Evolutionary conservation across 2,113 vertebrate genomes (phyloP).

Genomic region (Gambusia affinis): DNA sequence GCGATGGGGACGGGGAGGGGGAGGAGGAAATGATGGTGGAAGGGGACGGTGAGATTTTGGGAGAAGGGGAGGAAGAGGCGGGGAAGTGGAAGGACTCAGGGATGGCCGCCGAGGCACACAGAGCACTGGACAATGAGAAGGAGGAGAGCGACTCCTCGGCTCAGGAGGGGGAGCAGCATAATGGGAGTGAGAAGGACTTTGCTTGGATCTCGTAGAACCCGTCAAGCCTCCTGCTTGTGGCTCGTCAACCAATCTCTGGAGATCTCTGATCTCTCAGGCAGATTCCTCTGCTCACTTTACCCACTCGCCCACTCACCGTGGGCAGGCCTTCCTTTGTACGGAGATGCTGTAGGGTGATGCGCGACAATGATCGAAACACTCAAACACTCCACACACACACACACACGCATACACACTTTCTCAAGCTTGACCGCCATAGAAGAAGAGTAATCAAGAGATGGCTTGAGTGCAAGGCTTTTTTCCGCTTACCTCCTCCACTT

Average conservation of each 20-base stretch:
- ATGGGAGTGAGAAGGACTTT: constrained; percentile 91
- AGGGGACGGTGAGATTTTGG: constrained; percentile 85
- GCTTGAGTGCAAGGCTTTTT: constrained; percentile 61
- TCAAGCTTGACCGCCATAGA: constrained; percentile 61
- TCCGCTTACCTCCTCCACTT: constrained; percentile 76
- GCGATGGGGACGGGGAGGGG: constrained; percentile 76
- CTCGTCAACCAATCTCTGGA: constrained; percentile 48
- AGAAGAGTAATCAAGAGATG: constrained; percentile 52
- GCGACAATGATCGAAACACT: constrained; percentile 63
- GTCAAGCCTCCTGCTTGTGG: constrained; percentile 9
- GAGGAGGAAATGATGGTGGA: constrained; percentile 82
- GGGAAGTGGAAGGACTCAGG: constrained; percentile 88
- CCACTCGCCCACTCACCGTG: constrained; percentile 52
- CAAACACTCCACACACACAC: constrained; percentile 34
- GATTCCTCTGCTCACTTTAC: constrained; percentile 65
- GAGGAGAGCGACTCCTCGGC: constrained; percentile 91
- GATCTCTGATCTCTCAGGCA: constrained; percentile 63
- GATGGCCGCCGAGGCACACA: constrained; percentile 83
- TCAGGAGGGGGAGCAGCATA: constrained; percentile 84
- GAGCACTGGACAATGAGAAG: constrained; percentile 85
- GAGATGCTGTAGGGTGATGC: constrained; percentile 62
- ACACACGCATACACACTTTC: constrained; percentile 23
- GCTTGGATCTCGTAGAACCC: constrained; percentile 91
- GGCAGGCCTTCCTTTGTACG: constrained; percentile 63
- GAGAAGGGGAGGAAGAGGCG: constrained; percentile 85